Evolutionary conservation across 1,140 invertebrate genomes (phyloP).

Genomic region (Pogonus chalceus): DNA sequence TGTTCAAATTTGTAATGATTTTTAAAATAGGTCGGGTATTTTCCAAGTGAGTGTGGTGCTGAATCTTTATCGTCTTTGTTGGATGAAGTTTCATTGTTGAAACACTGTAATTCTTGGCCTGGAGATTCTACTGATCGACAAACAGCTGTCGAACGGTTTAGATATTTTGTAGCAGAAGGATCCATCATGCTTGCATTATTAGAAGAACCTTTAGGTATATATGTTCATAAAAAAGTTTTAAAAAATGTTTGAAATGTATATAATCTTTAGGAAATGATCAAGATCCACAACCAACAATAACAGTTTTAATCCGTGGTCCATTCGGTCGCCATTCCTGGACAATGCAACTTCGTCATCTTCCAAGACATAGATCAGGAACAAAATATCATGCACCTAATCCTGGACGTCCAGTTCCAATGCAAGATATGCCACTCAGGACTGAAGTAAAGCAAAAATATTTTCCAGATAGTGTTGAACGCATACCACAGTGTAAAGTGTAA

Average conservation of each 20-base stretch:
- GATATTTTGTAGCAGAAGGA: conserved; percentile 88
- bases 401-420: conserved; percentile 66
- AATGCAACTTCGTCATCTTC: conserved; percentile 74
- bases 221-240: background rate
- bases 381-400: conserved; percentile 61
- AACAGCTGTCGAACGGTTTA: conserved; percentile 54
- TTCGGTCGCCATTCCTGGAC: conserved; percentile 93
- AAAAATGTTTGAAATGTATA: background rate
- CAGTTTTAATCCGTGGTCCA: conserved; percentile 75
- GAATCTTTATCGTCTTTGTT: conserved; percentile 77
- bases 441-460: conserved; percentile 67
- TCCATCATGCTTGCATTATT: conserved; percentile 78
- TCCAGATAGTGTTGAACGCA: conserved; percentile 71
- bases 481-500: conserved; percentile 71
- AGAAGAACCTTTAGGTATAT: conserved; percentile 75
- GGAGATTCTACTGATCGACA: conserved; percentile 41
- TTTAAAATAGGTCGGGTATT: conserved; percentile 63
- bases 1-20: conserved; percentile 7
- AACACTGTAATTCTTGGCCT: conserved; percentile 60
- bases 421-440: conserved; percentile 49
- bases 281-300: conserved; percentile 65
- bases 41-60: conserved; percentile 72
- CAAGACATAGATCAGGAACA: conserved; percentile 64
- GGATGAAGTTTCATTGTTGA: conserved; percentile 76
- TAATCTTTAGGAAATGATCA: conserved; percentile 20